These are phyloP conservation scores for Heliornis fulica DNA, from an alignment of 2,113 vertebrate genomes.

Conservation along the genomic window DNA sequence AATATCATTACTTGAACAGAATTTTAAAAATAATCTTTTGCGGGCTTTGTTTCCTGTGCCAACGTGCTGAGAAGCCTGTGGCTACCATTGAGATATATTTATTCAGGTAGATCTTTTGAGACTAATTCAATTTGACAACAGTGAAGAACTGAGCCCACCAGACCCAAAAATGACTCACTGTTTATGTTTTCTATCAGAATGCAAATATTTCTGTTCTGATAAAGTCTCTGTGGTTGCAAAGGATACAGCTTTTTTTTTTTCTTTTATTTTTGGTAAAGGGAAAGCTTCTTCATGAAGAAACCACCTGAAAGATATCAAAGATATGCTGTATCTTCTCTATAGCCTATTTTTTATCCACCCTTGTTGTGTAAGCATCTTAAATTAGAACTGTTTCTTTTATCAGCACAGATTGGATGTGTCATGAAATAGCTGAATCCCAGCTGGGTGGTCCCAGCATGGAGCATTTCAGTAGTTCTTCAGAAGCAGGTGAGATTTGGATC, in stretches of 20 bases:
- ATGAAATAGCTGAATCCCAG: conserved; percentile 15
- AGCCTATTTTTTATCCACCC: neutral
- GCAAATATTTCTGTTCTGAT: neutral
- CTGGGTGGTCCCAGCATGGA: neutral
- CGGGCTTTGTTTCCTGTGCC: neutral
- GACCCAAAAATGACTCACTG: neutral
- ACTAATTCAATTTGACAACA: neutral
- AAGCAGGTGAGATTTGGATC: neutral
- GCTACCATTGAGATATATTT: neutral
- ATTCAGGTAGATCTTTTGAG: neutral
- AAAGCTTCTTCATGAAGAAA: neutral
- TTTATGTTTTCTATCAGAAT: neutral
- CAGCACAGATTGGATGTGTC: conserved; percentile 52
- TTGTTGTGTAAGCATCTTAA: conserved; percentile 18
- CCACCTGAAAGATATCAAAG: neutral
- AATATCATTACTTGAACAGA: neutral
- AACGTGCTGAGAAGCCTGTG: neutral
- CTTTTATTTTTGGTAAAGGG: too few relatives aligned
- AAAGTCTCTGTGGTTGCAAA: neutral
- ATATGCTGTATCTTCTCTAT: neutral
- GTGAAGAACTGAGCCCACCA: neutral
- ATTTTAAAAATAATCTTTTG: neutral
- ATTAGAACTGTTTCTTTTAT: conserved; percentile 13
- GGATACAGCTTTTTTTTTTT: neutral
- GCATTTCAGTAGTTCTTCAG: neutral